Conservation (phyloP, 2,888 invertebrate genomes). For the Pyrochroa serraticornis region DNA sequence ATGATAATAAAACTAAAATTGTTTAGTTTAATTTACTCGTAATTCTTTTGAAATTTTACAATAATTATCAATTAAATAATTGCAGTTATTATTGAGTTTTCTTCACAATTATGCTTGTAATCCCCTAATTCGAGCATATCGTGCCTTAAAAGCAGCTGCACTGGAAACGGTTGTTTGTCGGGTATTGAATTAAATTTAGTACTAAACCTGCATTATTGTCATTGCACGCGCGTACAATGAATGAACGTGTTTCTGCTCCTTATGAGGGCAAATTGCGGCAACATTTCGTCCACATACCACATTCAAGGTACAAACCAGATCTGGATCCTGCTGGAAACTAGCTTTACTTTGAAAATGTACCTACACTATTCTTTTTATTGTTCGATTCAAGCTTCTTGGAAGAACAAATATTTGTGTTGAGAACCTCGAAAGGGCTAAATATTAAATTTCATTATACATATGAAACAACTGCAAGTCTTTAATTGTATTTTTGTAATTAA, state of each 20-base stretch:
- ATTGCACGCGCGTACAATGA: slow-evolving; percentile 1
- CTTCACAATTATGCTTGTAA: not conserved
- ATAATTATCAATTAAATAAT: no score
- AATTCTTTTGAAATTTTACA: no score
- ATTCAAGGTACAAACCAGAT: not conserved
- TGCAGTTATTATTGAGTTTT: no score
- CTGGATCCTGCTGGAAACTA: not conserved
- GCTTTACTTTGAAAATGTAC: not conserved
- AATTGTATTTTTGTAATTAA: no score
- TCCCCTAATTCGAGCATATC: not conserved
- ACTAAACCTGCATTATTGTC: not conserved
- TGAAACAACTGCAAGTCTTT: no score
- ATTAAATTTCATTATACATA: not conserved
- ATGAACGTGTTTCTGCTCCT: not conserved
- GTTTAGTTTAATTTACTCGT: no score
- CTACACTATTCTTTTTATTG: slow-evolving; percentile 12
- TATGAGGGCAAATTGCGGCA: slow-evolving; percentile 8
- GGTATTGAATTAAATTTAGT: no score
- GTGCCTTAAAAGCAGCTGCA: not conserved
- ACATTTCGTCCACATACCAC: slow-evolving; percentile 1
- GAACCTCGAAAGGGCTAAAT: not conserved
- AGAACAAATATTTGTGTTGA: not conserved
- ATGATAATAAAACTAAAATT: no score
- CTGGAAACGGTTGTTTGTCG: no score
- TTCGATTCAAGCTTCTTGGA: not conserved